Conservation (phyloP, 1,140 invertebrate species). For the Caenorhabditis brenneri region DNA sequence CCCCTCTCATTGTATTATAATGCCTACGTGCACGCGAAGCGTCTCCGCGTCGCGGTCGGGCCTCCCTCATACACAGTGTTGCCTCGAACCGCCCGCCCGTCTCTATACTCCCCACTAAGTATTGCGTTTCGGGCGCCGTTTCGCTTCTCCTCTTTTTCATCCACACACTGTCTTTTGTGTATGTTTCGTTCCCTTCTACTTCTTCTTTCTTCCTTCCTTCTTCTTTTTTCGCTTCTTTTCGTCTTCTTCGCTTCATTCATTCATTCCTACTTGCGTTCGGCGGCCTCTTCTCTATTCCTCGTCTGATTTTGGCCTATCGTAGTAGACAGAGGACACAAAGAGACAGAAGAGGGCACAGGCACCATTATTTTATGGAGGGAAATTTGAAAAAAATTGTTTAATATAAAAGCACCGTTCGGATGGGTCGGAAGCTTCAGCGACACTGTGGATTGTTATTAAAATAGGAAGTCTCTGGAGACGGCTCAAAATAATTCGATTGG, state of each 20-base stretch:
- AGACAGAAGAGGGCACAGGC: background rate
- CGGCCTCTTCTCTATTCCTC: background rate
- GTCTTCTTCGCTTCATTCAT: background rate
- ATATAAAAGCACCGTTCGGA: background rate
- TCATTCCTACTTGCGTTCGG: background rate
- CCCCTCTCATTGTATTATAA: background rate
- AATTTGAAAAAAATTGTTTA: background rate
- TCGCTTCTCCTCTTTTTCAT: background rate
- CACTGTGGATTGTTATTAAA: too few species aligned
- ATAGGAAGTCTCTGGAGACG: too few species aligned
- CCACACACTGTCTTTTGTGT: background rate
- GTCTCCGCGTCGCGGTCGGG: constrained; percentile 34
- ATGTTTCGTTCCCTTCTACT: background rate
- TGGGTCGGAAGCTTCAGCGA: too few species aligned
- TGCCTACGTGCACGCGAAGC: background rate
- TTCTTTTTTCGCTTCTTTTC: background rate
- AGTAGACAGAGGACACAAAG: background rate
- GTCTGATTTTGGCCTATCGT: background rate
- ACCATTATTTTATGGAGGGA: background rate
- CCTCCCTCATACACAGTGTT: constrained; percentile 16
- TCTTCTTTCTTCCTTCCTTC: background rate
- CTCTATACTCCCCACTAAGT: background rate
- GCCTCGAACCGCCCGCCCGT: constrained; percentile 7
- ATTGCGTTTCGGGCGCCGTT: background rate
- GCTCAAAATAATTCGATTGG: too few species aligned